These are phyloP conservation scores for Rhabdornis inornatus DNA, from an alignment of 2,113 vertebrate genomes.

Conservation along the genomic window DNA sequence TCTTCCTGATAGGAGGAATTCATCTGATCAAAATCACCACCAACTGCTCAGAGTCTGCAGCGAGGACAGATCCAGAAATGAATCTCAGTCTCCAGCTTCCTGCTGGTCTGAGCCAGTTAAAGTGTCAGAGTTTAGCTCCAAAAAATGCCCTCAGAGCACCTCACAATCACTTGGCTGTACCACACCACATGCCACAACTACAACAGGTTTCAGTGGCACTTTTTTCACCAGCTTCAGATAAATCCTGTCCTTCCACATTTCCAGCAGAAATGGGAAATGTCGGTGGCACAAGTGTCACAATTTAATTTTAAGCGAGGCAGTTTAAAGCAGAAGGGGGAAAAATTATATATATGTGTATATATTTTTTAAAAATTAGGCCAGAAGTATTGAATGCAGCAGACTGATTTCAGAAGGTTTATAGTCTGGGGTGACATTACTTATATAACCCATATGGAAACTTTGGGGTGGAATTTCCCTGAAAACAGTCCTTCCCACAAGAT, in stretches of 20 bases:
- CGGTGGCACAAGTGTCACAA: background rate
- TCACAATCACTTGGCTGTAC: background rate
- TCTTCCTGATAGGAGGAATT: slow-evolving; percentile 12
- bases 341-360: background rate
- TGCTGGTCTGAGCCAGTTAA: background rate
- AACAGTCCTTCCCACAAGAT: slow-evolving; percentile 34
- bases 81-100: background rate
- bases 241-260: background rate
- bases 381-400: background rate
- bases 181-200: background rate
- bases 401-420: background rate
- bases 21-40: background rate
- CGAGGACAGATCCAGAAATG: background rate
- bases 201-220: background rate
- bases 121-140: background rate
- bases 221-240: background rate
- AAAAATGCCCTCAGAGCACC: background rate
- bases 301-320: background rate
- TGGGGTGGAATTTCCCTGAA: slow-evolving; percentile 43
- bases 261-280: background rate
- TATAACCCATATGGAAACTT: background rate
- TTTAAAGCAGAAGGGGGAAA: background rate
- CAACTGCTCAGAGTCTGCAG: background rate
- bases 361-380: background rate
- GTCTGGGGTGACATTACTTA: slow-evolving; percentile 8